A percentile compares a stretch with the other conserved stretches of the same genome.
These are phyloP conservation scores for Automeris io DNA, from an alignment of 2,888 invertebrate species.

Conservation along the genomic window DNA sequence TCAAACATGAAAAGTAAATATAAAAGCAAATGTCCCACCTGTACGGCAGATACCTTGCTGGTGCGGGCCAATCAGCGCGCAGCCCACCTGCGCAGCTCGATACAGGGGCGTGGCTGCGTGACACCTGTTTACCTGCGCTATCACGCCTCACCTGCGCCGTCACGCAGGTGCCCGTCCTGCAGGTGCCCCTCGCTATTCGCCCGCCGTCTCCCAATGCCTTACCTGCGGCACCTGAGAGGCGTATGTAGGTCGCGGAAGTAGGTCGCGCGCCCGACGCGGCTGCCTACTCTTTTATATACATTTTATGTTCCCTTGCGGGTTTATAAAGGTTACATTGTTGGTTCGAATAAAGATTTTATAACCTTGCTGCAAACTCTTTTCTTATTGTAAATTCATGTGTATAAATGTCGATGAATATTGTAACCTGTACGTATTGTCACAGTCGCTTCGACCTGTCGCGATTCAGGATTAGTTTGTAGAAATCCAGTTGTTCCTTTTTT, in stretches of 20 bases:
- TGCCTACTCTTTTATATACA: slow-evolving; percentile 1
- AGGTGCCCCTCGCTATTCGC: slow-evolving; percentile 40
- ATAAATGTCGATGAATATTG: too few relatives aligned
- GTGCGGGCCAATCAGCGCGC: slow-evolving; percentile 66
- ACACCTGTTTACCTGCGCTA: slow-evolving; percentile 53
- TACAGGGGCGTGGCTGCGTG: slow-evolving; percentile 62
- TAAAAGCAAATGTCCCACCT: slow-evolving; percentile 36
- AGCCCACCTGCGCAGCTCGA: slow-evolving; percentile 73
- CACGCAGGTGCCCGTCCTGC: slow-evolving; percentile 33
- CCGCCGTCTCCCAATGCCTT: slow-evolving; percentile 35
- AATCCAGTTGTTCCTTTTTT: too few relatives aligned
- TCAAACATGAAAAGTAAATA: too few relatives aligned
- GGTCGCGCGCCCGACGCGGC: slow-evolving; percentile 8
- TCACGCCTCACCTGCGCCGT: slow-evolving; percentile 45
- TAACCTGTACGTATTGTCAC: too few relatives aligned
- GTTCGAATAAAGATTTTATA: too few relatives aligned
- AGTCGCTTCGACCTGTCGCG: too few relatives aligned
- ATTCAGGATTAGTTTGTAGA: too few relatives aligned
- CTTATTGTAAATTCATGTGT: too few relatives aligned
- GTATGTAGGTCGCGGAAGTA: slow-evolving; percentile 31
- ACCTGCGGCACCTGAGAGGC: slow-evolving; percentile 24
- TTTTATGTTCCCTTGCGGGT: too few relatives aligned
- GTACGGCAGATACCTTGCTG: slow-evolving; percentile 54
- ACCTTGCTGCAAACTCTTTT: too few relatives aligned
- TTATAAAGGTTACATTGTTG: too few relatives aligned